A percentile compares a stretch with the other conserved stretches of the same genome.
Conservation (phyloP, 2,113 vertebrate species). For the Murina feae region DNA sequence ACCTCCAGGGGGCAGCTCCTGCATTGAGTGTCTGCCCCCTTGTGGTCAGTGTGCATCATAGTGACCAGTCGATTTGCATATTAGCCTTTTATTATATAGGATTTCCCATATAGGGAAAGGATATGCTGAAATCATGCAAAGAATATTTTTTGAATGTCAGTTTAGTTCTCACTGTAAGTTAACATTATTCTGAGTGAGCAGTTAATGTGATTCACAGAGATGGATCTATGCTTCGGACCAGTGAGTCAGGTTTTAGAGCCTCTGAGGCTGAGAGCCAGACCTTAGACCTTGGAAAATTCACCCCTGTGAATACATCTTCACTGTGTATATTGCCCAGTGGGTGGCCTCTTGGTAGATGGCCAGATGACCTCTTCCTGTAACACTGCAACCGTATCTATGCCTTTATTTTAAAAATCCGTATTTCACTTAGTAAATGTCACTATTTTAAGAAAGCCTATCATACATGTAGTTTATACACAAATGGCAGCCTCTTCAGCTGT, state of each 20-base stretch:
- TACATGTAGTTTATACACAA: not conserved
- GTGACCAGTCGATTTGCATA: too few species aligned
- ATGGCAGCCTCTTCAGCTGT: not conserved
- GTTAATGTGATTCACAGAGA: not conserved
- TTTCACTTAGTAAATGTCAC: not conserved
- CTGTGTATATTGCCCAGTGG: not conserved
- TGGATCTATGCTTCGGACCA: not conserved
- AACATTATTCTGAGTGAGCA: not conserved
- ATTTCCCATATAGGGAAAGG: not conserved
- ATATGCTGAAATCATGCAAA: not conserved
- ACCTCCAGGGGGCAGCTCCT: too few species aligned
- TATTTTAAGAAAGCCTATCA: not conserved
- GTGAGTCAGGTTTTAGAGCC: not conserved
- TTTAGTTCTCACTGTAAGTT: conserved; percentile 1
- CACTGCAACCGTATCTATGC: not conserved
- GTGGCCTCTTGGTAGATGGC: not conserved
- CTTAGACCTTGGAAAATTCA: not conserved
- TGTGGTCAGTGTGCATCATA: too few species aligned
- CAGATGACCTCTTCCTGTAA: not conserved
- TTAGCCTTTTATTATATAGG: too few species aligned
- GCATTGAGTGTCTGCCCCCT: too few species aligned
- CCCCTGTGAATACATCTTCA: not conserved
- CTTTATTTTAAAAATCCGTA: not conserved
- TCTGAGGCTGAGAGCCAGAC: not conserved
- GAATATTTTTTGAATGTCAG: not conserved